A percentile compares a stretch with the other conserved stretches of the same genome.
phyloP scores from a whole-genome alignment of 2,888 invertebrate species.

The Apotomis turbidana region DNA sequence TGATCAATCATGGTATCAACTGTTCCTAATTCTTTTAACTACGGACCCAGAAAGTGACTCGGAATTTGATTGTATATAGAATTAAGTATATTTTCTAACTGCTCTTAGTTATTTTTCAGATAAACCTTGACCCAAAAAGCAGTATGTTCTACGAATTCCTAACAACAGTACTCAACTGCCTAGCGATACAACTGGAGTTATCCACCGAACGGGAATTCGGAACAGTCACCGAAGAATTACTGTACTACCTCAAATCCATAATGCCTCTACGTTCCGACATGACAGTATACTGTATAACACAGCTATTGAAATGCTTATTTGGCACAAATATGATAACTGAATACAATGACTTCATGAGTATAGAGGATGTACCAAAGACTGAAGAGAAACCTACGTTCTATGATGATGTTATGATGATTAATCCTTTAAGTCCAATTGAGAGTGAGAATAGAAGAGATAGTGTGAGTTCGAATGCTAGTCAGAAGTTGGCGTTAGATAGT shows the following conservation, averaged over 20 bases:
- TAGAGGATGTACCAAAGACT: conserved; percentile 53
- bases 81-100: too few relatives aligned
- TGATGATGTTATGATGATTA: conserved; percentile 67
- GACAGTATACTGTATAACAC: conserved; percentile 90
- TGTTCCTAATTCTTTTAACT: too few relatives aligned
- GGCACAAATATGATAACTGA: conserved; percentile 87
- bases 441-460: conserved; percentile 64
- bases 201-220: conserved; percentile 88
- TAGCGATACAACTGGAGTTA: conserved; percentile 88
- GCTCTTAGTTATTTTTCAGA: conserved; percentile 85
- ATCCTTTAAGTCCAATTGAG: conserved; percentile 50
- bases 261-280: conserved; percentile 87
- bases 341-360: conserved; percentile 70
- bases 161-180: conserved; percentile 84
- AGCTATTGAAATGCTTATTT: conserved; percentile 89
- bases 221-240: conserved; percentile 90
- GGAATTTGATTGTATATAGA: too few relatives aligned
- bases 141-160: conserved; percentile 89
- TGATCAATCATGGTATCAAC: too few relatives aligned
- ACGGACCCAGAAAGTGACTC: too few relatives aligned
- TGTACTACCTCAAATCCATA: conserved; percentile 88
- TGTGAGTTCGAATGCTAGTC: conserved; percentile 65
- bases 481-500: conserved; percentile 63
- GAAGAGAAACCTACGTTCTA: conserved; percentile 56
- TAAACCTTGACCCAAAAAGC: conserved; percentile 89